phyloP scores from a whole-genome alignment of 1,140 invertebrate species.

The Macrobrachium nipponense region DNA sequence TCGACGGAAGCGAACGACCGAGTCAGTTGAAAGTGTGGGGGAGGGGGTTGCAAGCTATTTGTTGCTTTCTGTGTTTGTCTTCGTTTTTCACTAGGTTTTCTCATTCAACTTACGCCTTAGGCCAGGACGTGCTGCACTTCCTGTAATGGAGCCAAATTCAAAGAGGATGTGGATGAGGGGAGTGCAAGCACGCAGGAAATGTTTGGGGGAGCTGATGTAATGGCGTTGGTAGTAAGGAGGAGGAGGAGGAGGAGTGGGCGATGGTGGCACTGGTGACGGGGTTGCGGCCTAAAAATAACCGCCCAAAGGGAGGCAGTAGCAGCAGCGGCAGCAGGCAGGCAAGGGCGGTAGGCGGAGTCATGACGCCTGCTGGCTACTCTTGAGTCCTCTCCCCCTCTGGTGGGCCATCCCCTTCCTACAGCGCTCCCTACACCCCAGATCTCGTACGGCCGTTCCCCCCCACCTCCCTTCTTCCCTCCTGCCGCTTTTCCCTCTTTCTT shows the following conservation, averaged over 20 bases:
- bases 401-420: too few relatives aligned
- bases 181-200: constrained; percentile 14
- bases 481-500: too few relatives aligned
- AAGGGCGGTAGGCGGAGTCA: constrained; percentile 5
- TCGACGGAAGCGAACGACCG: constrained; percentile 14
- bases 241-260: constrained; percentile 2
- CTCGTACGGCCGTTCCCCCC: too few relatives aligned
- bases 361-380: neutral
- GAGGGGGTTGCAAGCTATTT: constrained; percentile 1
- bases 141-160: neutral
- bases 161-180: neutral
- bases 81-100: neutral
- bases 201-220: constrained; percentile 9
- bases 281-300: constrained; percentile 21
- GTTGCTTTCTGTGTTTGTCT: neutral
- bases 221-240: neutral
- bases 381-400: too few relatives aligned
- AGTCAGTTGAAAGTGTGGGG: neutral
- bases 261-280: constrained; percentile 7
- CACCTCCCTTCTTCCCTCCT: too few relatives aligned
- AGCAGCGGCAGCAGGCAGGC: neutral
- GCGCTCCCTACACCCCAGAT: too few relatives aligned
- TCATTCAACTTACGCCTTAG: neutral
- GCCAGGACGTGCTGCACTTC: neutral
- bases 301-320: constrained; percentile 16